These are phyloP conservation scores for Sparidentex hasta DNA, from an alignment of 2,797 vertebrate species.

Conservation along the genomic window DNA sequence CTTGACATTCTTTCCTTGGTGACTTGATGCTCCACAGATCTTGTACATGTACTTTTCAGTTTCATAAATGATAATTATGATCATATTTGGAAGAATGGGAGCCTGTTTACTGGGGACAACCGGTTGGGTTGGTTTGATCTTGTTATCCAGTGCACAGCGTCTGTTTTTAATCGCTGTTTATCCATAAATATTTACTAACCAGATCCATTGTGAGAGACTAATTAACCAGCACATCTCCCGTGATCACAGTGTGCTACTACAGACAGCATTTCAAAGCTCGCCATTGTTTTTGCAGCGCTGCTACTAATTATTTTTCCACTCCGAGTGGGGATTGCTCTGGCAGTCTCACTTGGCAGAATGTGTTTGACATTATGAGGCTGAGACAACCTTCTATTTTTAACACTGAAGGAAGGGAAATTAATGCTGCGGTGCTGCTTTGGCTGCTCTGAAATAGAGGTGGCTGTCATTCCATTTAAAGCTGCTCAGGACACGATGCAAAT, in stretches of 20 bases:
- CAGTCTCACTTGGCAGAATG: conserved; percentile 31
- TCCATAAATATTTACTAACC: background rate
- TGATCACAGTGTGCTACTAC: background rate
- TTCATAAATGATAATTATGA: too few relatives aligned
- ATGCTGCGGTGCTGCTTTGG: background rate
- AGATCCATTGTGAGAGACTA: background rate
- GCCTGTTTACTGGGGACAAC: background rate
- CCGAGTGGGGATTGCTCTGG: background rate
- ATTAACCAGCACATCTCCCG: background rate
- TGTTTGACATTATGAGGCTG: conserved; percentile 20
- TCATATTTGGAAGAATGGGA: accelerated
- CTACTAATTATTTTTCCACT: conserved; percentile 33
- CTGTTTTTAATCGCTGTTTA: background rate
- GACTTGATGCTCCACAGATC: background rate
- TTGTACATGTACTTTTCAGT: background rate
- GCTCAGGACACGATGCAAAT: conserved; percentile 2
- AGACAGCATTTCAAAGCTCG: conserved; percentile 1
- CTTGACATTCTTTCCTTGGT: background rate
- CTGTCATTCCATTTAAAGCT: conserved; percentile 13
- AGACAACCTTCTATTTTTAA: conserved; percentile 52
- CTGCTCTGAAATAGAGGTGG: background rate
- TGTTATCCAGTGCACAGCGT: background rate
- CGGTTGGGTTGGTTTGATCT: conserved; percentile 2
- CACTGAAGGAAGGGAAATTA: conserved; percentile 16
- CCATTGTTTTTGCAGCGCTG: background rate